Percentiles rank a stretch among this genome's conserved stretches.
These are phyloP conservation scores for Sclerodermus sp. DNA, from an alignment of 2,888 invertebrate genomes.

Conservation along the genomic window DNA sequence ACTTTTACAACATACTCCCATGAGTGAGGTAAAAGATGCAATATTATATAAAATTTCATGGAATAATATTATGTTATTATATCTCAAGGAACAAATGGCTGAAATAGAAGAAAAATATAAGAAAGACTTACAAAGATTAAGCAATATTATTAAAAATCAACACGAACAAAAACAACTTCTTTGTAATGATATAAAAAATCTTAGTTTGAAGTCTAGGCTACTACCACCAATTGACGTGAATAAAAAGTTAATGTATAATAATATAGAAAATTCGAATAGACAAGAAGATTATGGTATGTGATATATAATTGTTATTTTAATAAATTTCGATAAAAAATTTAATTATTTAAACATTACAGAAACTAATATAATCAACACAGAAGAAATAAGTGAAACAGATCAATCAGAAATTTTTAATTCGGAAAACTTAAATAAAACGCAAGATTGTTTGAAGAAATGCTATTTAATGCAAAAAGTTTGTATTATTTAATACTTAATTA, in stretches of 20 bases:
- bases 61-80: slow-evolving; percentile 1
- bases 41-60: not conserved
- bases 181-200: slow-evolving; percentile 35
- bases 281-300: too few relatives aligned
- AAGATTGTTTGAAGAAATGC: too few relatives aligned
- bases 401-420: too few relatives aligned
- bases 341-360: not conserved
- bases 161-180: slow-evolving; percentile 43
- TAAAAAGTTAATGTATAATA: slow-evolving; percentile 6
- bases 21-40: slow-evolving; percentile 32
- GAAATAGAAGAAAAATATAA: slow-evolving; percentile 45
- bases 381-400: not conserved
- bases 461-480: too few relatives aligned
- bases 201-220: slow-evolving; percentile 29
- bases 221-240: slow-evolving; percentile 20
- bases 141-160: slow-evolving; percentile 53
- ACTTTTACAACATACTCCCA: slow-evolving; percentile 42
- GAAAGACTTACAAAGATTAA: slow-evolving; percentile 55
- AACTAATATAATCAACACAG: not conserved
- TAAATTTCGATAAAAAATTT: not conserved
- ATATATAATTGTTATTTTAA: slow-evolving; percentile 2
- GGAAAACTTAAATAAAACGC: too few relatives aligned
- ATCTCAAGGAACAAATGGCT: slow-evolving; percentile 38
- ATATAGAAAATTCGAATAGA: slow-evolving; percentile 19
- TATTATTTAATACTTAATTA: too few relatives aligned